These are phyloP conservation scores for Micromussa lordhowensis DNA, from an alignment of 92 coral and sea anemone species.

Conservation along the genomic window DNA sequence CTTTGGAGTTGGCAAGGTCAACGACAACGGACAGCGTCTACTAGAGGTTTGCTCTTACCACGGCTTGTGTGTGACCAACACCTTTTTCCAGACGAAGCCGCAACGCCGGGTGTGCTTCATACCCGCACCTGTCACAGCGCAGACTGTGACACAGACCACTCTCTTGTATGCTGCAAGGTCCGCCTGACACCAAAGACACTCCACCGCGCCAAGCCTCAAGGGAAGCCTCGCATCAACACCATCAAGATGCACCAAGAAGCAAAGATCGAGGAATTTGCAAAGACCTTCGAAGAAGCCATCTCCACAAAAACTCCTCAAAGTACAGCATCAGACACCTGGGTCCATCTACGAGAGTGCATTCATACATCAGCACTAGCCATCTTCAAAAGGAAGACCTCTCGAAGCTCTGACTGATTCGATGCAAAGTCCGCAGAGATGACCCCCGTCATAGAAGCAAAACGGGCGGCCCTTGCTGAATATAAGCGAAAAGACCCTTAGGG, in stretches of 20 bases:
- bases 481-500: neutral
- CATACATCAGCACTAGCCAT: neutral
- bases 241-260: slow-evolving; percentile 31
- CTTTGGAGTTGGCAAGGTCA: slow-evolving; percentile 41
- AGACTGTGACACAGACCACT: slow-evolving; percentile 74
- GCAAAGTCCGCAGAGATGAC: no score
- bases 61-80: slow-evolving; percentile 22
- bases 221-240: slow-evolving; percentile 47
- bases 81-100: slow-evolving; percentile 20
- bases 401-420: no score
- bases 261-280: slow-evolving; percentile 23
- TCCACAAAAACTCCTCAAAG: neutral
- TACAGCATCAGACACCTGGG: no score
- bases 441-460: no score
- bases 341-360: neutral
- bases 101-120: slow-evolving; percentile 27
- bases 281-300: slow-evolving; percentile 10
- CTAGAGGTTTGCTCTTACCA: slow-evolving; percentile 45
- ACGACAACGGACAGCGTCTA: slow-evolving; percentile 55
- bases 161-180: slow-evolving; percentile 65
- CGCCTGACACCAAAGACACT: slow-evolving; percentile 53
- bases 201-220: slow-evolving; percentile 27
- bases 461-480: neutral
- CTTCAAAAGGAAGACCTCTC: neutral
- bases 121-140: slow-evolving; percentile 62